Base-by-base conservation (phyloP, 1,140 invertebrate genomes). In the Tetramorium simillimum region DNA sequence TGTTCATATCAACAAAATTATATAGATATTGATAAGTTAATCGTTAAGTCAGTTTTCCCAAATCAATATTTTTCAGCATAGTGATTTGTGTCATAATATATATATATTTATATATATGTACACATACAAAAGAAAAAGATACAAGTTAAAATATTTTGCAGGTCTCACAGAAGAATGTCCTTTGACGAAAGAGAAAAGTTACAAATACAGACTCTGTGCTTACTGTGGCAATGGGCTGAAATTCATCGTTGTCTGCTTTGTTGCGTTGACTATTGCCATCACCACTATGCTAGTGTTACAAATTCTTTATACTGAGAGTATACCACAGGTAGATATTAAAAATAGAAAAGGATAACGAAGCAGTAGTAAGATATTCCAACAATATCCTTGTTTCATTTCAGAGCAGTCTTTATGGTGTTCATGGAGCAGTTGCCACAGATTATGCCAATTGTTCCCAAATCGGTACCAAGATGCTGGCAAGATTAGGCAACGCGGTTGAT, bases 391-490 rank as follows among this genome's bases (percentile, higher is more conserved):
- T 75, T 9, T 72, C 58, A 40, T 86, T 33, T 67, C 33, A 94
- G 94, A 86, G 86, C 72, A 89, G 49, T 37, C 46, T 88, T 81
- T 65, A 69, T 24, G 96, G 96, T 75, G 96, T 96, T 14, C 97
- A 98, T 95, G 97, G 97, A 58, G 97, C 97, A 88, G 97, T 98
- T 69, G 97, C 97, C 5, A 96, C 97, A 51, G 97, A 97, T 89
- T 96, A 96, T 91, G 94, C 95, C 85, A 95, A 96, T 92, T 98
- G 98, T 95, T 98, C 97, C 43, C 94, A 96, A 87, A 96, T 97
- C 87, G 97, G 97, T 46, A 96, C 96, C 5, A 94, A 96, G 86
- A 95, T 97, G 89, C 94, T 97, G 80, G 96, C 96, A 91, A 95
- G 96, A 89, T 97, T 97, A 63, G 97, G 97, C 9, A 97, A 97